A percentile compares a stretch with the other conserved stretches of the same genome.
Evolutionary conservation across 2,888 invertebrate species (phyloP).

Genomic region (Parnassius glacialis): DNA sequence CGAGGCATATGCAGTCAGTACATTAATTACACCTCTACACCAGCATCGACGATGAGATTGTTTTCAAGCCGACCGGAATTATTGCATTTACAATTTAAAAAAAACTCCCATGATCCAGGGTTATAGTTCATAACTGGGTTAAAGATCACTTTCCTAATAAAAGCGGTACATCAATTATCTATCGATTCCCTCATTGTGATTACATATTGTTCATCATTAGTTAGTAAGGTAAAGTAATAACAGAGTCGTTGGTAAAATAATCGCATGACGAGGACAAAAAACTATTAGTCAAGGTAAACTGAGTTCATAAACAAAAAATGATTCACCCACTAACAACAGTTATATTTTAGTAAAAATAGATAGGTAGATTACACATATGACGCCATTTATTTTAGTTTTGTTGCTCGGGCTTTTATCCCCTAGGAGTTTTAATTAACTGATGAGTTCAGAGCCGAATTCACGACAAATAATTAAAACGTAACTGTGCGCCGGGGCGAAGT

Average conservation of each 20-base stretch:
- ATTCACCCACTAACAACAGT: constrained; percentile 24
- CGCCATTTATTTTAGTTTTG: constrained; percentile 11
- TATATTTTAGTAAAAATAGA: constrained; percentile 11
- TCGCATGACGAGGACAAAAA: constrained; percentile 1
- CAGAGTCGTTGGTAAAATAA: not conserved
- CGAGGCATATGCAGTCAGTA: constrained; percentile 42
- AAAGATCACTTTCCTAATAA: no score
- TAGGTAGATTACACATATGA: not conserved
- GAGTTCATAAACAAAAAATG: constrained; percentile 27
- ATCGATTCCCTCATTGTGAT: no score
- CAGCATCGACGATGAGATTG: not conserved
- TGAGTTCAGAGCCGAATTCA: constrained; percentile 5
- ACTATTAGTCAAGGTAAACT: constrained; percentile 15
- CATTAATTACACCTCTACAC: constrained; percentile 13
- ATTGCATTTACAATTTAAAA: not conserved
- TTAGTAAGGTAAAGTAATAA: no score
- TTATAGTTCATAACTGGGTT: not conserved
- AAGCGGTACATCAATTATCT: no score
- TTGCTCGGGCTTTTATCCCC: not conserved
- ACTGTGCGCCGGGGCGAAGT: constrained; percentile 43
- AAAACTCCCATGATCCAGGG: not conserved
- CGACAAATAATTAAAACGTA: constrained; percentile 23
- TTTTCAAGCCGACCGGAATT: constrained; percentile 4
- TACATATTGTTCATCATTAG: no score
- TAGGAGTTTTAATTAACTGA: constrained; percentile 2